Percentiles rank a stretch among this genome's conserved stretches.
These are phyloP conservation scores for Diorhabda carinulata DNA, from an alignment of 1,140 invertebrate genomes.

Conservation along the genomic window DNA sequence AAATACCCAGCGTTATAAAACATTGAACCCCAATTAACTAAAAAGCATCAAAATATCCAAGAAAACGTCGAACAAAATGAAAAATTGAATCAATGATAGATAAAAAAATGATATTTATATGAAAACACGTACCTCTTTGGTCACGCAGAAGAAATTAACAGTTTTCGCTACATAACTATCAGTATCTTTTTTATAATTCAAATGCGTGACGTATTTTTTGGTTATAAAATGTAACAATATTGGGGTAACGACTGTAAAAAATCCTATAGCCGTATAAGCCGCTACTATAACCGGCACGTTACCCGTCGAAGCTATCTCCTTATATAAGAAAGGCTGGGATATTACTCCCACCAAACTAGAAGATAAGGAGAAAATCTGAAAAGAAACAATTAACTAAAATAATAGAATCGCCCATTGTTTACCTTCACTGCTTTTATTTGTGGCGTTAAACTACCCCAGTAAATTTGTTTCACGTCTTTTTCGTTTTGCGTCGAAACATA, in stretches of 20 bases:
- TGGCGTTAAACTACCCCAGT: conserved; percentile 58
- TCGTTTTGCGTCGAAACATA: conserved; percentile 9
- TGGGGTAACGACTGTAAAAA: conserved; percentile 81
- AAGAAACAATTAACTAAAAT: conserved; percentile 18
- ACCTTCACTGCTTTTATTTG: conserved; percentile 70
- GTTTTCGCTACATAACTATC: conserved; percentile 67
- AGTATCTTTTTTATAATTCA: conserved; percentile 64
- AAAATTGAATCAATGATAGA: no score
- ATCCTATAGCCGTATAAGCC: conserved; percentile 62
- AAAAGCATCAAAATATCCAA: no score
- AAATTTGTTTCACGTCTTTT: conserved; percentile 28
- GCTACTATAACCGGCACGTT: conserved; percentile 56
- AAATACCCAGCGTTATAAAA: no score
- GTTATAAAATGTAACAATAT: conserved; percentile 75
- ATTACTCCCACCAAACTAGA: conserved; percentile 67
- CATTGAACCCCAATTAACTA: no score
- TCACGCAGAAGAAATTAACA: conserved; percentile 61
- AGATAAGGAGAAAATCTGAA: conserved; percentile 66
- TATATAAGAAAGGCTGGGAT: conserved; percentile 69
- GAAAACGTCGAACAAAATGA: no score
- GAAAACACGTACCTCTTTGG: conserved; percentile 55
- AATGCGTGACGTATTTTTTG: conserved; percentile 78
- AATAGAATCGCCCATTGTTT: conserved; percentile 11
- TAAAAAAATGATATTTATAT: no score
- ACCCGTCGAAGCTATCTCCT: conserved; percentile 56